A percentile compares a stretch with the other conserved stretches of the same genome.
phyloP scores from a whole-genome alignment of 2,113 vertebrate species.

The Varanus salvator region DNA sequence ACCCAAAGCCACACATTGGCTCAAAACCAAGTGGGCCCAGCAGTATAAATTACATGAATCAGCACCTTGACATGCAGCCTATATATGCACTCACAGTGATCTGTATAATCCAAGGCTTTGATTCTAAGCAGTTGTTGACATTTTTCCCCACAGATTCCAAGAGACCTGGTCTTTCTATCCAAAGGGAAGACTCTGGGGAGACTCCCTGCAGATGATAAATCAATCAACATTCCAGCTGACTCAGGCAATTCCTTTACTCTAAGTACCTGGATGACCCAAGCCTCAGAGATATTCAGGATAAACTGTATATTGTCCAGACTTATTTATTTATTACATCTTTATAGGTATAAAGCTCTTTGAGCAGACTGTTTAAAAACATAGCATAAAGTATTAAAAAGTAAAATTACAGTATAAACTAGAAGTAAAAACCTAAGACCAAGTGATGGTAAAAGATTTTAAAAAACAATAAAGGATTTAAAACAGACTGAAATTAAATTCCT shows the following conservation, averaged over 20 bases:
- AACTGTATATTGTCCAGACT: background rate
- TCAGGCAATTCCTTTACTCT: background rate
- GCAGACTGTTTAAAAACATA: too few relatives aligned
- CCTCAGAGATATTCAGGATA: background rate
- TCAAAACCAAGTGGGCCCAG: background rate
- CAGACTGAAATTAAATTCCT: too few relatives aligned
- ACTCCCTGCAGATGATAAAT: background rate
- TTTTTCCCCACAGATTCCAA: background rate
- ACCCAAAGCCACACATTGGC: background rate
- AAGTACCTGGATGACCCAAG: background rate
- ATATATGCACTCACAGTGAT: background rate
- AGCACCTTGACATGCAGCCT: background rate
- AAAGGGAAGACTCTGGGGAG: background rate
- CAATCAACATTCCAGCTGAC: slow-evolving; percentile 4
- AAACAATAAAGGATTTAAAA: too few relatives aligned
- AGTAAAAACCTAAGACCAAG: too few relatives aligned
- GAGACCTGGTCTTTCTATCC: background rate
- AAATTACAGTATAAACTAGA: too few relatives aligned
- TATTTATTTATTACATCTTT: too few relatives aligned
- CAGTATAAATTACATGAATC: background rate
- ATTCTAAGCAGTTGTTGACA: background rate
- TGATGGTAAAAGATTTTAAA: too few relatives aligned
- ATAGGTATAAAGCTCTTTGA: too few relatives aligned
- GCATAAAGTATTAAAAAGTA: too few relatives aligned
- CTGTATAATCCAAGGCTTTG: background rate